These are phyloP conservation scores for Gryllus bimaculatus DNA, from an alignment of 1,140 invertebrate species.

Conservation along the genomic window DNA sequence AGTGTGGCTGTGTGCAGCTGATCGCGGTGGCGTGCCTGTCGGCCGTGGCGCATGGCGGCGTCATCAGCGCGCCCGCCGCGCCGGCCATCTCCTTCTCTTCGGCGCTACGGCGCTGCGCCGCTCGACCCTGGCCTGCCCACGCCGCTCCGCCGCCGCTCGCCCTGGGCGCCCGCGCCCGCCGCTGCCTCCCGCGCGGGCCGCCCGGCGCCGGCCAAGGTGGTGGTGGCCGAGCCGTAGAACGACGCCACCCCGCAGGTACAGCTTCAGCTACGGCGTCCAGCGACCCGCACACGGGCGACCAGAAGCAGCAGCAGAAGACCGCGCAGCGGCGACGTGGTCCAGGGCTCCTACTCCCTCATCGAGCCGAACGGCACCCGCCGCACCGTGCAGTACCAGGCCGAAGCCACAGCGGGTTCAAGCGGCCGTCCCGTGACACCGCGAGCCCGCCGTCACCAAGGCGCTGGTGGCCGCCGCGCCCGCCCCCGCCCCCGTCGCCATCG, in stretches of 20 bases:
- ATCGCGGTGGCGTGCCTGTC: too few relatives aligned
- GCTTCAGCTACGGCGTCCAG: slow-evolving; percentile 22
- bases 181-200: slow-evolving; percentile 22
- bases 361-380: slow-evolving; percentile 17
- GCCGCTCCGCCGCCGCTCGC: slow-evolving; percentile 11
- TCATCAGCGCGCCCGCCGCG: slow-evolving; percentile 22
- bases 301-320: slow-evolving; percentile 24
- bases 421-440: slow-evolving; percentile 8
- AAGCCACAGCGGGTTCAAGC: slow-evolving; percentile 26
- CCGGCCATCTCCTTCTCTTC: too few relatives aligned
- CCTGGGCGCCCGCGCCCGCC: slow-evolving; percentile 27
- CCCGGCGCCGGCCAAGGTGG: slow-evolving; percentile 6
- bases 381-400: slow-evolving; percentile 27
- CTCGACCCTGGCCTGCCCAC: too few relatives aligned
- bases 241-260: slow-evolving; percentile 19
- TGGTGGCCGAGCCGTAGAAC: slow-evolving; percentile 20
- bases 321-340: slow-evolving; percentile 22
- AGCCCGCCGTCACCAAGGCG: slow-evolving; percentile 19
- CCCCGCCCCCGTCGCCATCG: slow-evolving; percentile 7
- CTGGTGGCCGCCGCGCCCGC: slow-evolving; percentile 27
- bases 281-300: slow-evolving; percentile 28
- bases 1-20: too few relatives aligned
- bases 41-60: too few relatives aligned
- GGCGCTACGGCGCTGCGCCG: too few relatives aligned
- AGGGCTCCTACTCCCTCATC: slow-evolving; percentile 30